Percentiles rank a stretch among this genome's conserved stretches.
Conservation (phyloP, 2,113 vertebrate genomes). For the Pseudonaja textilis region DNA sequence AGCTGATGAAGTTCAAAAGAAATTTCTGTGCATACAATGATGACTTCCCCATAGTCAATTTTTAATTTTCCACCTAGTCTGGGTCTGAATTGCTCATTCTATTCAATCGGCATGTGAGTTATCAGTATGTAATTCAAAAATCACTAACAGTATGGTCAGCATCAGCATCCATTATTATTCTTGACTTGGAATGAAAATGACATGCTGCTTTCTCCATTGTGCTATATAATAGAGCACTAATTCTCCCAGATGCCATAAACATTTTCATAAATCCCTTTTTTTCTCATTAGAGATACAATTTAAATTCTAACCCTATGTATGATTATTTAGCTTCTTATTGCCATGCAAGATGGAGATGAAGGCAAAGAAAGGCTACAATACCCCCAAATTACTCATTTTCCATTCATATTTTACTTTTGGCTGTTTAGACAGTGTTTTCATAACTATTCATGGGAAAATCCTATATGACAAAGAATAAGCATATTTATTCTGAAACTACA, state of each 20-base stretch:
- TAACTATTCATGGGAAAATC: conserved; percentile 48
- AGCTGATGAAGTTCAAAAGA: conserved; percentile 56
- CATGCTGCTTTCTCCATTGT: conserved; percentile 18
- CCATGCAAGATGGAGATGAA: conserved; percentile 41
- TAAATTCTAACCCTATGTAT: conserved; percentile 36
- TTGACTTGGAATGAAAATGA: conserved; percentile 34
- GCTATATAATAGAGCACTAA: not conserved
- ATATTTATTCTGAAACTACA: conserved; percentile 25
- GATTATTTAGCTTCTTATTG: conserved; percentile 31
- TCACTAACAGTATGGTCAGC: conserved; percentile 22
- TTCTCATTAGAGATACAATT: not conserved
- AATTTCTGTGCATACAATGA: conserved; percentile 59
- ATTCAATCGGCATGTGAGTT: conserved; percentile 44
- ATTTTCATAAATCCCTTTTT: not conserved
- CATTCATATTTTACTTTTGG: conserved; percentile 52
- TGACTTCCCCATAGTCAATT: conserved; percentile 47
- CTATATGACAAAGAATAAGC: conserved; percentile 45
- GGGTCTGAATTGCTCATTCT: conserved; percentile 50
- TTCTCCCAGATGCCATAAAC: conserved; percentile 4
- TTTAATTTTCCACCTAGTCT: conserved; percentile 63
- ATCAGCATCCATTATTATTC: conserved; percentile 39
- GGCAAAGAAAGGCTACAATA: conserved; percentile 38
- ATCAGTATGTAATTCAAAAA: conserved; percentile 34
- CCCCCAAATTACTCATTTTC: conserved; percentile 26
- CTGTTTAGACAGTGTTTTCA: conserved; percentile 51